Evolutionary conservation across 2,888 invertebrate genomes (phyloP).

Genomic region (Lasius fuliginosus): DNA sequence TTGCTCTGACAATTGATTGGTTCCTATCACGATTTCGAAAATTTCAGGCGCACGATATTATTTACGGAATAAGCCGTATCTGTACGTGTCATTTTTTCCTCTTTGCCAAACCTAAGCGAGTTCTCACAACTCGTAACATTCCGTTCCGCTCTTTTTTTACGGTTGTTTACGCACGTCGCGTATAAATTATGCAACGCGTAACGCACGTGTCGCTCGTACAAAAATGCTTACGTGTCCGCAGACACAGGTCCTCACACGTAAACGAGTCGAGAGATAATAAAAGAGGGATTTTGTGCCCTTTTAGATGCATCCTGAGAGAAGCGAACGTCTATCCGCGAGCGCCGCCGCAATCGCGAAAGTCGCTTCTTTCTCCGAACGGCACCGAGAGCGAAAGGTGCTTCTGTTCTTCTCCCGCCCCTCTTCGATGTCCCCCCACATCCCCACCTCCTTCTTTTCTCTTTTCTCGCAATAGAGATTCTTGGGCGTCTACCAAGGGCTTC

Average conservation of each 20-base stretch:
- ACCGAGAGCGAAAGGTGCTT: constrained; percentile 78
- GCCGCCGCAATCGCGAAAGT: constrained; percentile 73
- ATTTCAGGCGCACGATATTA: background rate
- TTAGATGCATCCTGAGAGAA: constrained; percentile 44
- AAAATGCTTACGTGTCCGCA: constrained; percentile 28
- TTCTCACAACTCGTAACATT: background rate
- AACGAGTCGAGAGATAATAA: constrained; percentile 85
- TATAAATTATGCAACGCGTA: constrained; percentile 40
- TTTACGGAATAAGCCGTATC: background rate
- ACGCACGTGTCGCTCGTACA: constrained; percentile 24
- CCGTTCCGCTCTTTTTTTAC: constrained; percentile 2
- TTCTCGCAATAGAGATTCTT: constrained; percentile 61
- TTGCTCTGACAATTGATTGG: background rate
- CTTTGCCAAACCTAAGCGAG: background rate
- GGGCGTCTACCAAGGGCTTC: constrained; percentile 69
- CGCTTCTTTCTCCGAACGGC: constrained; percentile 59
- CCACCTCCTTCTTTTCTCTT: constrained; percentile 26
- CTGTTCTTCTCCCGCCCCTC: background rate
- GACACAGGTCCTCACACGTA: constrained; percentile 12
- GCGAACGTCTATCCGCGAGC: constrained; percentile 63
- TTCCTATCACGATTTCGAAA: background rate
- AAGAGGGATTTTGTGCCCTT: constrained; percentile 61
- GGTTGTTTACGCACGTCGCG: constrained; percentile 25
- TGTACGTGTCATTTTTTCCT: background rate
- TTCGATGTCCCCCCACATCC: background rate